These are phyloP conservation scores for Tretioscincus oriximinensis DNA, from an alignment of 2,113 vertebrate species.

Conservation along the genomic window DNA sequence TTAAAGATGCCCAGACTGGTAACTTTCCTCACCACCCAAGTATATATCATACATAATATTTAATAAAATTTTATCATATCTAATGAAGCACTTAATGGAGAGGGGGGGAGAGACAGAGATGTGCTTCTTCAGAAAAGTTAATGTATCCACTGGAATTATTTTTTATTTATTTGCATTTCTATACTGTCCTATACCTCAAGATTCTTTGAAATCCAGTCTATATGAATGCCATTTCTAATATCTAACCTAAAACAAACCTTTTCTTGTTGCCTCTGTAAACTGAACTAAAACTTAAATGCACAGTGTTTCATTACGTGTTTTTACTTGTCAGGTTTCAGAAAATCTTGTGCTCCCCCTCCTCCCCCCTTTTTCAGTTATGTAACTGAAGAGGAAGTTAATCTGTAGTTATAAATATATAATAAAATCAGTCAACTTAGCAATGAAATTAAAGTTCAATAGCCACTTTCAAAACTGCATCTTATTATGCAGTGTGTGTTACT, in stretches of 20 bases:
- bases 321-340: neutral
- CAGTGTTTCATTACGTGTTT: neutral
- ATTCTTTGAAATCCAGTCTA: neutral
- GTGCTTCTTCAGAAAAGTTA: neutral
- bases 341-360: neutral
- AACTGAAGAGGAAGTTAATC: slow-evolving; percentile 3
- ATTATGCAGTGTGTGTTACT: slow-evolving; percentile 15
- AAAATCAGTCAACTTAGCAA: slow-evolving; percentile 17
- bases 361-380: neutral
- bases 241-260: slow-evolving; percentile 5
- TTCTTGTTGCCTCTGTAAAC: neutral
- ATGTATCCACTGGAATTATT: neutral
- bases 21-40: too few relatives aligned
- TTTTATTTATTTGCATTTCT: too few relatives aligned
- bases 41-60: too few relatives aligned
- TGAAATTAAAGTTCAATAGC: slow-evolving; percentile 9
- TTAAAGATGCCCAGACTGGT: too few relatives aligned
- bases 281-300: slow-evolving; percentile 1
- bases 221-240: slow-evolving; percentile 1
- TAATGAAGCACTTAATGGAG: neutral
- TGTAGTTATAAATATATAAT: neutral
- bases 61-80: neutral
- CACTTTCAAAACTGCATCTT: slow-evolving; percentile 16
- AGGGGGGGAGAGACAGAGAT: neutral
- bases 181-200: neutral